These are phyloP conservation scores for Ochlodes sylvanus DNA, from an alignment of 2,888 invertebrate species.

Conservation along the genomic window DNA sequence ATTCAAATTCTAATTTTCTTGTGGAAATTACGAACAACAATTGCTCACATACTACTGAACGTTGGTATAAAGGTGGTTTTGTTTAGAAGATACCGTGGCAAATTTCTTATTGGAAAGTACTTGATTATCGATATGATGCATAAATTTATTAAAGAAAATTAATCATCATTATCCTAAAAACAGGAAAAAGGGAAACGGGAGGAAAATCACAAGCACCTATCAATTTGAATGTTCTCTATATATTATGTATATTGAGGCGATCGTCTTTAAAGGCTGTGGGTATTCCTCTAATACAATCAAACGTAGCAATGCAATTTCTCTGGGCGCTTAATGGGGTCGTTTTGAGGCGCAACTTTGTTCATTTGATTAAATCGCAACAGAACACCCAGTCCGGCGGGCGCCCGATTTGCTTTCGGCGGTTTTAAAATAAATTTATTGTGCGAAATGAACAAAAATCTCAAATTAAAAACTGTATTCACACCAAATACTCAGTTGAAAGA, in stretches of 20 bases:
- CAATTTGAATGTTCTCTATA: not conserved
- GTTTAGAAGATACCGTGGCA: not conserved
- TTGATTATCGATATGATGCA: not conserved
- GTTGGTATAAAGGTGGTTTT: not conserved
- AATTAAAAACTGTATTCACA: conserved; percentile 12
- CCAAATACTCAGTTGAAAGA: not conserved
- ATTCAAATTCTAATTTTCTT: conserved; percentile 4
- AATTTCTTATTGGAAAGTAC: not conserved
- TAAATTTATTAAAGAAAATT: conserved; percentile 1
- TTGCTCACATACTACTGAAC: too few relatives aligned
- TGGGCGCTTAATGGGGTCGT: conserved; percentile 64
- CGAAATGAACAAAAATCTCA: conserved; percentile 4
- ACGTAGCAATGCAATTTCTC: conserved; percentile 62
- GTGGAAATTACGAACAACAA: not conserved
- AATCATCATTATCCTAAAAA: conserved; percentile 4
- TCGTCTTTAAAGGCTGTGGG: conserved; percentile 17
- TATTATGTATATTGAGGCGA: conserved; percentile 1
- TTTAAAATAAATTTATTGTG: conserved; percentile 15
- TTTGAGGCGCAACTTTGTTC: conserved; percentile 64
- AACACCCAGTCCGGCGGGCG: not conserved
- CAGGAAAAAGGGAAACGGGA: not conserved
- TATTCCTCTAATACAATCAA: conserved; percentile 58
- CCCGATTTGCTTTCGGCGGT: conserved; percentile 4
- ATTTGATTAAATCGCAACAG: conserved; percentile 50
- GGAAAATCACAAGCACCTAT: not conserved